Conservation (phyloP, 2,113 vertebrate genomes). For the Thomomys bottae region DNA sequence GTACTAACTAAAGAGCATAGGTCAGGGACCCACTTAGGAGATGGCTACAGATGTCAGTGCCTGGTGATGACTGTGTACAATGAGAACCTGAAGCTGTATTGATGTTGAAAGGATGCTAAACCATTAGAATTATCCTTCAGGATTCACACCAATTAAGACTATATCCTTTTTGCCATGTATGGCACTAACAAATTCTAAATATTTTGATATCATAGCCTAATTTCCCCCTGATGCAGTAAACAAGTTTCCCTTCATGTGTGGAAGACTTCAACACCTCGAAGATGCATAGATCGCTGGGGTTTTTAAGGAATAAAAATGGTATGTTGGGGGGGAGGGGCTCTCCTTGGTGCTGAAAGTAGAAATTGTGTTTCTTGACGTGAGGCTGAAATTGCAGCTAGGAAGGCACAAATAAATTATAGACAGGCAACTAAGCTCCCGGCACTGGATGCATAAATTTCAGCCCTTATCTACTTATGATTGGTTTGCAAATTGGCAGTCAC, state of each 20-base stretch:
- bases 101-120: neutral
- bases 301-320: neutral
- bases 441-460: neutral
- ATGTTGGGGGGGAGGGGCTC: rapidly evolving
- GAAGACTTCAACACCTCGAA: neutral
- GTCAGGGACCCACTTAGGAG: neutral
- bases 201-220: neutral
- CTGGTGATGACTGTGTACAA: neutral
- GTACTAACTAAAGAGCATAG: neutral
- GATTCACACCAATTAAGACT: neutral
- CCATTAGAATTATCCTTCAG: neutral
- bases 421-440: neutral
- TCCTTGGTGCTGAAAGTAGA: neutral
- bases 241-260: neutral
- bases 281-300: neutral
- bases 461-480: neutral
- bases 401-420: neutral
- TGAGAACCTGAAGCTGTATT: neutral
- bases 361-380: neutral
- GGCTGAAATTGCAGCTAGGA: neutral
- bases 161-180: neutral
- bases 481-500: neutral
- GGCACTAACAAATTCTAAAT: neutral
- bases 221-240: neutral
- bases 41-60: neutral